These are phyloP conservation scores for Macropodus opercularis DNA, from an alignment of 2,797 vertebrate species.

Conservation along the genomic window DNA sequence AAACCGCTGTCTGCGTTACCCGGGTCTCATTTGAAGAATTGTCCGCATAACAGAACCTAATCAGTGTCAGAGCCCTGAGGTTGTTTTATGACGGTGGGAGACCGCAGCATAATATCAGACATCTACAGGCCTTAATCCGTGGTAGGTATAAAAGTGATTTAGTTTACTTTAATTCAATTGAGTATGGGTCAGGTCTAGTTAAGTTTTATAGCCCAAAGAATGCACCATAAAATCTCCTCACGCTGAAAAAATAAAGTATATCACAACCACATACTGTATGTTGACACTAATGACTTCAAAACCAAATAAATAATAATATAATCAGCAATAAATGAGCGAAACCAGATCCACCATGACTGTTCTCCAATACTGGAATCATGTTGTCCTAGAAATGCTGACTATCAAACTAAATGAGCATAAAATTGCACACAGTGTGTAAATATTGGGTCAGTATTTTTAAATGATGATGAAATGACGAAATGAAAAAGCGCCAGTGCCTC, in stretches of 20 bases:
- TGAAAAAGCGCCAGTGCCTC: too few relatives aligned
- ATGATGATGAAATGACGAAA: too few relatives aligned
- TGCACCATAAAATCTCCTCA: slow-evolving; percentile 15
- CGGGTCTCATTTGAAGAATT: neutral
- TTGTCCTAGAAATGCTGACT: slow-evolving; percentile 21
- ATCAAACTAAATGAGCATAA: slow-evolving; percentile 24
- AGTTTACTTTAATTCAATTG: slow-evolving; percentile 29
- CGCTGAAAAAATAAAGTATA: neutral
- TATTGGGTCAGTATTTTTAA: too few relatives aligned
- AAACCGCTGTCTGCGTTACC: neutral
- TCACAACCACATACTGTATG: neutral
- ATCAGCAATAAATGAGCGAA: slow-evolving; percentile 35
- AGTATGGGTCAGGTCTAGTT: slow-evolving; percentile 34
- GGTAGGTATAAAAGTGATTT: slow-evolving; percentile 43
- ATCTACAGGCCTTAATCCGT: slow-evolving; percentile 20
- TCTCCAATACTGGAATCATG: slow-evolving; percentile 10
- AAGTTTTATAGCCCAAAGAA: slow-evolving; percentile 36
- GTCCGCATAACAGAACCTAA: slow-evolving; percentile 10
- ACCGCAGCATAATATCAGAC: slow-evolving; percentile 41
- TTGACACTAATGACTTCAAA: slow-evolving; percentile 32
- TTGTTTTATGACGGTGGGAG: slow-evolving; percentile 35
- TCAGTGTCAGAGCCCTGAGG: slow-evolving; percentile 31
- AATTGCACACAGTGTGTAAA: slow-evolving; percentile 35
- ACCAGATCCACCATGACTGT: slow-evolving; percentile 22
- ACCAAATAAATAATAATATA: slow-evolving; percentile 14